Percentiles rank a stretch among this genome's conserved stretches.
Evolutionary conservation across 2,113 vertebrate species (phyloP).

Genomic region (Nothocercus julius): DNA sequence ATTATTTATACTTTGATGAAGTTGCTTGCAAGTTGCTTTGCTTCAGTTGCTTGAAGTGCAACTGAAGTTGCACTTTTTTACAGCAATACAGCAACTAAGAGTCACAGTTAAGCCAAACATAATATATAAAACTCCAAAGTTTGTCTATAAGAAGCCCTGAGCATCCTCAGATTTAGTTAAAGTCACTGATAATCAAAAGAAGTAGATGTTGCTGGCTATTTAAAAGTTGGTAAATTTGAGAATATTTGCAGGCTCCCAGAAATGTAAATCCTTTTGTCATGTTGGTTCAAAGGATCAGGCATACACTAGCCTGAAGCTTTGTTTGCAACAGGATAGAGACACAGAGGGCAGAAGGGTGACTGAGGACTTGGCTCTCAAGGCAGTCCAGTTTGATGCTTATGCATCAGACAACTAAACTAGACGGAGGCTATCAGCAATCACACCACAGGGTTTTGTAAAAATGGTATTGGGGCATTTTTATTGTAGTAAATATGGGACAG

Average conservation of each 20-base stretch:
- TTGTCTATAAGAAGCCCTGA: background rate
- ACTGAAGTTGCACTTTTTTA: background rate
- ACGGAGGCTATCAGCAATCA: background rate
- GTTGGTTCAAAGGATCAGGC: background rate
- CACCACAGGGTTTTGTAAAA: background rate
- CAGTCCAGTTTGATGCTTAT: fast-evolving
- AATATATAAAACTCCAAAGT: background rate
- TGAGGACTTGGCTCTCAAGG: background rate
- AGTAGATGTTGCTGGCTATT: background rate
- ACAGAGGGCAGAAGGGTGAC: background rate
- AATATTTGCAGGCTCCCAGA: background rate
- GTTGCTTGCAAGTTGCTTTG: background rate
- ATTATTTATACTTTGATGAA: background rate
- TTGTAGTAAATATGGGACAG: background rate
- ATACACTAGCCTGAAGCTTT: background rate
- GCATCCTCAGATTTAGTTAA: background rate
- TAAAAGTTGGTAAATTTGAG: background rate
- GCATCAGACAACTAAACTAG: background rate
- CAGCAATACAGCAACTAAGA: background rate
- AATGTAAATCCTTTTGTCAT: background rate
- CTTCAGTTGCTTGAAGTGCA: too few species aligned
- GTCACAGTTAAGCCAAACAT: background rate
- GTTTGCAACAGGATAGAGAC: background rate
- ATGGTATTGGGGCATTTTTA: background rate
- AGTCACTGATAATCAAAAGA: background rate